phyloP scores from a whole-genome alignment of 2,797 vertebrate species.

The Cryptoprocta ferox region DNA sequence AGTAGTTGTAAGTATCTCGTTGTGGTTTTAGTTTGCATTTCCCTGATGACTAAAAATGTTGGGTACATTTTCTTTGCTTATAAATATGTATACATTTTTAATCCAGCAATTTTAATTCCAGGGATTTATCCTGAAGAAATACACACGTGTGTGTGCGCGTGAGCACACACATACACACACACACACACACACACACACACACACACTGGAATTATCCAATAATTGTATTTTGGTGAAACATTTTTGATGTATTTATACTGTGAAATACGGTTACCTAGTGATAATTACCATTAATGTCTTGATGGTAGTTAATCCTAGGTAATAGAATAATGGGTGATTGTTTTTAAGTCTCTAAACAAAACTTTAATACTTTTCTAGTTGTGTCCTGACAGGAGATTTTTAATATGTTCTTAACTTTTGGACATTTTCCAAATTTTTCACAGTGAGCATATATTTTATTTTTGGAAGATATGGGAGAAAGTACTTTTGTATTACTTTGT shows the following conservation, averaged over 20 bases:
- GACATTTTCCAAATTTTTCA: not conserved
- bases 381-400: not conserved
- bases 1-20: not conserved
- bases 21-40: not conserved
- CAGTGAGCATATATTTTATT: not conserved
- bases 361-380: not conserved
- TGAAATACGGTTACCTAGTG: not conserved
- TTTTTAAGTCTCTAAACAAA: not conserved
- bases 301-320: not conserved
- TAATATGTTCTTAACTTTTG: not conserved
- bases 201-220: not conserved
- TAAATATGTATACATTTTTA: not conserved
- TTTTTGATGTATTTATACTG: not conserved
- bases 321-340: not conserved
- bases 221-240: not conserved
- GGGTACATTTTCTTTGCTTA: not conserved
- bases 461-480: not conserved
- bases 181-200: not conserved
- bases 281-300: not conserved
- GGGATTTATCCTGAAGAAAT: not conserved
- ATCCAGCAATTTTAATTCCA: not conserved
- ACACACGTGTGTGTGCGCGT: not conserved
- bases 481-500: not conserved
- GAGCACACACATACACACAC: not conserved
- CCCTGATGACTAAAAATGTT: not conserved